These are phyloP conservation scores for Lycophotia porphyrea DNA, from an alignment of 2,888 invertebrate genomes.

Conservation along the genomic window DNA sequence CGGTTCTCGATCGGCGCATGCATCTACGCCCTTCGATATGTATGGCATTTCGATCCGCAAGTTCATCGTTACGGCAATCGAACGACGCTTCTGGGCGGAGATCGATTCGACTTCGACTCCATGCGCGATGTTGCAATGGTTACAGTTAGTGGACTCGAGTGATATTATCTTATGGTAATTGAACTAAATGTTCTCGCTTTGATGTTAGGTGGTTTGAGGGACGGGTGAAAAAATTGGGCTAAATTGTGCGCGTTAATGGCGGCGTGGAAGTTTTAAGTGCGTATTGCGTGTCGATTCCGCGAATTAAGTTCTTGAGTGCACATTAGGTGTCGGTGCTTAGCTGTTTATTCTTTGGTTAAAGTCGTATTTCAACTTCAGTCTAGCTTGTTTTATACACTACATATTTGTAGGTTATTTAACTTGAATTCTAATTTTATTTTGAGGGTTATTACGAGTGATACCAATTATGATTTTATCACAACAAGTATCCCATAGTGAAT, in stretches of 20 bases:
- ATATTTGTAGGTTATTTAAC: not conserved
- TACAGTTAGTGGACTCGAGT: slow-evolving; percentile 80
- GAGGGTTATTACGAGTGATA: not conserved
- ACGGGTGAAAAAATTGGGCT: slow-evolving; percentile 62
- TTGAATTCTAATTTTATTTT: not conserved
- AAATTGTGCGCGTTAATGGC: slow-evolving; percentile 60
- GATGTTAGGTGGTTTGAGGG: slow-evolving; percentile 61
- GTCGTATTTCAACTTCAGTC: not conserved
- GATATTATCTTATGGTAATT: slow-evolving; percentile 82
- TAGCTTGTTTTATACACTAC: not conserved
- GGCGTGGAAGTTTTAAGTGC: slow-evolving; percentile 42
- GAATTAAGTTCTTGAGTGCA: slow-evolving; percentile 48
- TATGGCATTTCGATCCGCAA: slow-evolving; percentile 73
- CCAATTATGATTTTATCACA: not conserved
- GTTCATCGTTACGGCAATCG: slow-evolving; percentile 74
- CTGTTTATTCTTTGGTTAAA: not conserved
- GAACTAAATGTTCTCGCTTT: slow-evolving; percentile 76
- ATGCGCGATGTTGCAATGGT: slow-evolving; percentile 81
- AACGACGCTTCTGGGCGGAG: slow-evolving; percentile 74
- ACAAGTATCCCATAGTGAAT: not conserved
- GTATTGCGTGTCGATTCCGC: slow-evolving; percentile 50
- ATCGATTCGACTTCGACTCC: slow-evolving; percentile 71
- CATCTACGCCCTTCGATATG: slow-evolving; percentile 81
- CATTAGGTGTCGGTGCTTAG: not conserved
- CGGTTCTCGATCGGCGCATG: slow-evolving; percentile 83